Evolutionary conservation across 1,140 invertebrate species (phyloP), one percentile per base, ranked within the genome.

Genomic region (Cyrtorhinus lividipennis): DNA sequence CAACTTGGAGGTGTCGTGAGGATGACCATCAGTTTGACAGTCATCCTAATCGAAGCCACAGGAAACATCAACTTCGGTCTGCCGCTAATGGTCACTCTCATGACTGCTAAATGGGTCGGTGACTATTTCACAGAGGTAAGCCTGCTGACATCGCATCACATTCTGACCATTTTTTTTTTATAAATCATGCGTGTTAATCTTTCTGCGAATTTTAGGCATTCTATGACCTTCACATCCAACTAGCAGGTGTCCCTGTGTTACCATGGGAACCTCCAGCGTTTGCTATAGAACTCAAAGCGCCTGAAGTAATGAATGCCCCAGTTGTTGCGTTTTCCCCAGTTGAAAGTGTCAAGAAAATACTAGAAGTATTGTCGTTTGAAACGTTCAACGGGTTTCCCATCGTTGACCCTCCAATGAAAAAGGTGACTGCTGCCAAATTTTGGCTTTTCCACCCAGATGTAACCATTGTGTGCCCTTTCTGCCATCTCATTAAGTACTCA

Each of bases 71-170:
- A 87, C 8, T 94, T 99, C 72, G 93, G 93, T 65, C 75, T 92
- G 38, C 81, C 88, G 0, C 78, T 92, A 18, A 96, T 98, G 77
- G 82, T 97, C 65, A 88, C 91, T 3, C 76, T 99, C 1, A 89
- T 98, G 68, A 87, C 88, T 67, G 90, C 96, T 24, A 99, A 99
- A 75, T 98, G 93, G 90, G 86, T 94, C 5, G 96, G 93, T 8
- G 95, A 99, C 74, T 94, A 88, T 73, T 98, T 99, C 71, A 98
- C 91, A 69, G 92, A 96, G 77, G 91, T 89, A 76, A 71, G 69
- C 30, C 22, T 56, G n/a, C n/a, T n/a, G n/a, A n/a, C n/a, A 44
- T 44, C 10, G n/a, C 10, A n/a, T n/a, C n/a, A n/a, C n/a, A n/a
- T n/a, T n/a, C n/a, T n/a, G n/a, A n/a, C 15, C 23, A 2, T 15